phyloP scores from a whole-genome alignment of 2,888 invertebrate species.

The Isoperla grammatica region DNA sequence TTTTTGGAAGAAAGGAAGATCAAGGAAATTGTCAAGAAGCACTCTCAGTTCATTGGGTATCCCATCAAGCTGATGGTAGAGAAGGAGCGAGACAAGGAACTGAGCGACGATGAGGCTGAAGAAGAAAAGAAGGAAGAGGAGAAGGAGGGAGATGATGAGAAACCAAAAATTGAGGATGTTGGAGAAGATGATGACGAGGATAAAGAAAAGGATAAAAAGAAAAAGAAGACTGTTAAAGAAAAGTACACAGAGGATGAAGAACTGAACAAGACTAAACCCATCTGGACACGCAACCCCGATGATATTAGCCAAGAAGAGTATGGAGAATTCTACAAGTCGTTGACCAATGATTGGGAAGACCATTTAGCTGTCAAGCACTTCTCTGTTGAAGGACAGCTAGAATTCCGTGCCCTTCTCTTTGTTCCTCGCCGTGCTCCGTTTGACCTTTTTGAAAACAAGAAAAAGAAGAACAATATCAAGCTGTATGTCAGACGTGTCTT shows the following conservation, averaged over 20 bases:
- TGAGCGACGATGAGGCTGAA: conserved; percentile 88
- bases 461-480: conserved; percentile 98
- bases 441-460: conserved; percentile 97
- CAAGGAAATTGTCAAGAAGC: conserved; percentile 97
- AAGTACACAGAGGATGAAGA: conserved; percentile 98
- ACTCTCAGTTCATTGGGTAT: conserved; percentile 98
- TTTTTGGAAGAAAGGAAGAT: conserved; percentile 92
- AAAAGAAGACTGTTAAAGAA: conserved; percentile 96
- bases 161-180: conserved; percentile 67
- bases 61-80: conserved; percentile 94
- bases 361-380: conserved; percentile 95
- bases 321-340: conserved; percentile 96
- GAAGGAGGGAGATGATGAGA: conserved; percentile 52
- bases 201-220: conserved; percentile 68
- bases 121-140: conserved; percentile 66
- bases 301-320: conserved; percentile 96
- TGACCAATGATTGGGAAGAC: conserved; percentile 98
- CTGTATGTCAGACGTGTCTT: conserved; percentile 96
- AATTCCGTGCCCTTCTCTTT: conserved; percentile 90
- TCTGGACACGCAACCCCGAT: conserved; percentile 96
- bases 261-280: conserved; percentile 95
- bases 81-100: conserved; percentile 95
- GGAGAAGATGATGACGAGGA: conserved; percentile 60
- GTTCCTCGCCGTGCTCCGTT: conserved; percentile 92
- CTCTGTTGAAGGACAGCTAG: conserved; percentile 89